A percentile compares a stretch with the other conserved stretches of the same genome.
Conservation (phyloP, 2,888 invertebrate species). For the Megamerina dolium region DNA sequence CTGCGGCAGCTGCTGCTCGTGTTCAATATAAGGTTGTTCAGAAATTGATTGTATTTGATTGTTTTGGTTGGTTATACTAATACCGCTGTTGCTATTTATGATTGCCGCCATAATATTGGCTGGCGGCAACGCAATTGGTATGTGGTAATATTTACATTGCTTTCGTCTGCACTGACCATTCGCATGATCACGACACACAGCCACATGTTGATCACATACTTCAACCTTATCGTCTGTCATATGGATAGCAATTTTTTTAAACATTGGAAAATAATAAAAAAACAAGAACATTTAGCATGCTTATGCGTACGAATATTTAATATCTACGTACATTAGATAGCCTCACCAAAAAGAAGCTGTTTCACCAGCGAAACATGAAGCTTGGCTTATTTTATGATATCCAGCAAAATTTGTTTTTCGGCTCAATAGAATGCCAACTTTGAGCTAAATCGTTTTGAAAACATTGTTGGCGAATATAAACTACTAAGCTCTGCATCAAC, state of each 20-base stretch:
- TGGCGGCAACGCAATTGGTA: slow-evolving; percentile 84
- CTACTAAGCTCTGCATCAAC: too few relatives aligned
- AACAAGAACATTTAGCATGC: neutral
- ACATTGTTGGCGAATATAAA: too few relatives aligned
- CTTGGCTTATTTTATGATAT: too few relatives aligned
- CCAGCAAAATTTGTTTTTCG: too few relatives aligned
- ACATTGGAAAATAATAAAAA: neutral
- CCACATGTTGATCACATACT: slow-evolving; percentile 91
- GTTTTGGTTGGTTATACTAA: slow-evolving; percentile 13
- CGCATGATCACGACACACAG: slow-evolving; percentile 92
- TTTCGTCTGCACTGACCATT: slow-evolving; percentile 89
- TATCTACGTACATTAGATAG: too few relatives aligned
- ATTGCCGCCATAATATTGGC: slow-evolving; percentile 67
- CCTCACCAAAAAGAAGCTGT: too few relatives aligned
- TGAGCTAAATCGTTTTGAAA: too few relatives aligned
- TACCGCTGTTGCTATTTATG: slow-evolving; percentile 42
- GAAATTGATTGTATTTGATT: slow-evolving; percentile 18
- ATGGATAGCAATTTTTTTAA: neutral
- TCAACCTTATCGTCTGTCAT: slow-evolving; percentile 85
- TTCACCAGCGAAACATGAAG: too few relatives aligned
- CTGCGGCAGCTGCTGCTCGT: slow-evolving; percentile 25
- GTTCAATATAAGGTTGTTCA: slow-evolving; percentile 25
- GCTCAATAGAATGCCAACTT: too few relatives aligned
- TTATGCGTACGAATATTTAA: neutral
- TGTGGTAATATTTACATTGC: slow-evolving; percentile 96